Conservation (phyloP, 2,888 invertebrate genomes). For the Rapana venosa region DNA sequence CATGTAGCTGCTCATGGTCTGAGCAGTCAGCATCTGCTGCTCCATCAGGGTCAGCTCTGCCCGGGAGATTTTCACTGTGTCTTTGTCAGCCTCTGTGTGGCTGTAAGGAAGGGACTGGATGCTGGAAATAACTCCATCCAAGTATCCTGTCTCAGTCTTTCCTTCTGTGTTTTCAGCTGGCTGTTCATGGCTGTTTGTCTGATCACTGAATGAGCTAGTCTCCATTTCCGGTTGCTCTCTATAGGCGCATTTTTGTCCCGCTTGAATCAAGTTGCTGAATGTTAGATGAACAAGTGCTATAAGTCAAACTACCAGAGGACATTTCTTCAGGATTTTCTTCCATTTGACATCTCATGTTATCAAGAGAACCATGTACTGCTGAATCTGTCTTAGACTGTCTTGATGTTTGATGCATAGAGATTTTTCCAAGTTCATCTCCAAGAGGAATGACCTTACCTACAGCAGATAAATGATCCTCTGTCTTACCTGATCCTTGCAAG, state of each 20-base stretch:
- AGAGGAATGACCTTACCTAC: not conserved
- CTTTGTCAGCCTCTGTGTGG: not conserved
- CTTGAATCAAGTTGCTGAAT: not conserved
- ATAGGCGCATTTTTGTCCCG: not conserved
- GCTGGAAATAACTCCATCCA: not conserved
- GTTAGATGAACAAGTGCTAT: not conserved
- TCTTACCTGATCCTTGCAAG: not conserved
- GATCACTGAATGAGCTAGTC: no score
- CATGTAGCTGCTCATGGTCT: conserved; percentile 19
- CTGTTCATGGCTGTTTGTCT: not conserved
- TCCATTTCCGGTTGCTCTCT: not conserved
- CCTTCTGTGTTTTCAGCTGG: not conserved
- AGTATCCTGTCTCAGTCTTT: not conserved
- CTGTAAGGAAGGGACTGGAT: not conserved
- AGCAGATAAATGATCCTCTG: not conserved
- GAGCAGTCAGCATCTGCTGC: not conserved
- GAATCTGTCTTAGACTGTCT: not conserved
- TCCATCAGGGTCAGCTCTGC: conserved; percentile 25
- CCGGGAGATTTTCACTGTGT: conserved; percentile 20
- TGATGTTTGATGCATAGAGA: not conserved
- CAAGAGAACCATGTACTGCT: not conserved
- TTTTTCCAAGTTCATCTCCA: not conserved
- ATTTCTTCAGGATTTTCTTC: not conserved
- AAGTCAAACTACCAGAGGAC: not conserved
- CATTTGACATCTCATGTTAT: not conserved